Evolutionary conservation across 2,797 vertebrate genomes (phyloP).

Genomic region (Microctenopoma steveboyesi): DNA sequence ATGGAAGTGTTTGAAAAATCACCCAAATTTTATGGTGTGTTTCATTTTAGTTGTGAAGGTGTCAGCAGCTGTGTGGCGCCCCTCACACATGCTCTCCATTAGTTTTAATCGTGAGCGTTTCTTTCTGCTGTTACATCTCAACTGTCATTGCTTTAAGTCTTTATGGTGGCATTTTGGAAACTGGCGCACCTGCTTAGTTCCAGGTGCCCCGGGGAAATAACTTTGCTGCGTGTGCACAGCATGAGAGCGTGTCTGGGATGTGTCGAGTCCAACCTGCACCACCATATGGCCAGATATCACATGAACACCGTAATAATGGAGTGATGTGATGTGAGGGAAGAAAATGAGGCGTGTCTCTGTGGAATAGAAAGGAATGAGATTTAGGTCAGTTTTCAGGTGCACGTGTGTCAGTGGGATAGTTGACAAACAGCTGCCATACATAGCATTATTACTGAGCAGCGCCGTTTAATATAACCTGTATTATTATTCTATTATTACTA

Average conservation of each 20-base stretch:
- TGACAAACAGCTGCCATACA: conserved; percentile 35
- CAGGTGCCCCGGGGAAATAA: conserved; percentile 75
- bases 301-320: conserved; percentile 37
- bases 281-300: conserved; percentile 72
- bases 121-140: conserved; percentile 56
- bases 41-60: conserved; percentile 71
- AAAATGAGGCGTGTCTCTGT: conserved; percentile 39
- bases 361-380: conserved; percentile 49
- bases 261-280: conserved; percentile 69
- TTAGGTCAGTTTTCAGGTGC: conserved; percentile 62
- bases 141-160: conserved; percentile 62
- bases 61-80: conserved; percentile 52
- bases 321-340: conserved; percentile 30
- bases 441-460: background rate
- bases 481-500: conserved; percentile 1
- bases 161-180: conserved; percentile 65
- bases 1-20: conserved; percentile 45
- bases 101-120: conserved; percentile 29
- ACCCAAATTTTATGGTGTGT: conserved; percentile 72
- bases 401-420: conserved; percentile 51
- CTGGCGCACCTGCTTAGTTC: conserved; percentile 70
- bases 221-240: conserved; percentile 60
- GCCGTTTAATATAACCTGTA: background rate
- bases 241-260: conserved; percentile 63
- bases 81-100: conserved; percentile 63